Conservation (phyloP, 2,888 invertebrate genomes). For the Germaria angustata region DNA sequence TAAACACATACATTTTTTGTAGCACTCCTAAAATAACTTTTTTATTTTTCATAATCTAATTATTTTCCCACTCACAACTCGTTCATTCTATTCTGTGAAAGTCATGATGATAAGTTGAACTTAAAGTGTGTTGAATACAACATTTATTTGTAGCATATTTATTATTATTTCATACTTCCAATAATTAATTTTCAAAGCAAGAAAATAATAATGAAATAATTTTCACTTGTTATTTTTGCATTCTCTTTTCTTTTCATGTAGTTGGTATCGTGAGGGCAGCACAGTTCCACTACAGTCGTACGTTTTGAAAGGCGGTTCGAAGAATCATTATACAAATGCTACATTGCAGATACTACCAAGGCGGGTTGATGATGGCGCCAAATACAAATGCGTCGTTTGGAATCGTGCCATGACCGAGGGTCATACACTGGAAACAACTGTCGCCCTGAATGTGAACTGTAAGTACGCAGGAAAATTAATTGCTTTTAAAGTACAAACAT, state of each 20-base stretch:
- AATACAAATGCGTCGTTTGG: constrained; percentile 92
- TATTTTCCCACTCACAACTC: too few relatives aligned
- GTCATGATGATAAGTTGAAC: too few relatives aligned
- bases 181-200: constrained; percentile 48
- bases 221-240: constrained; percentile 19
- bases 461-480: constrained; percentile 81
- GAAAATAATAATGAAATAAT: constrained; percentile 48
- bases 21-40: too few relatives aligned
- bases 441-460: constrained; percentile 94
- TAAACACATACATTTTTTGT: too few relatives aligned
- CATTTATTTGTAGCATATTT: not conserved
- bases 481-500: constrained; percentile 52
- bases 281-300: constrained; percentile 87
- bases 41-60: too few relatives aligned
- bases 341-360: constrained; percentile 88
- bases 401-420: constrained; percentile 93
- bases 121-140: too few relatives aligned
- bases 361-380: constrained; percentile 91
- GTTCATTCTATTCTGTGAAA: too few relatives aligned
- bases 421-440: constrained; percentile 88
- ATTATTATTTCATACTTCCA: constrained; percentile 35
- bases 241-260: constrained; percentile 71
- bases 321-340: constrained; percentile 87
- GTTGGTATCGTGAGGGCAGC: constrained; percentile 91
- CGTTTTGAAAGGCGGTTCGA: constrained; percentile 86